A percentile compares a stretch with the other conserved stretches of the same genome.
Evolutionary conservation across 1,140 invertebrate genomes (phyloP).

Genomic region (Hylaeus volcanicus): DNA sequence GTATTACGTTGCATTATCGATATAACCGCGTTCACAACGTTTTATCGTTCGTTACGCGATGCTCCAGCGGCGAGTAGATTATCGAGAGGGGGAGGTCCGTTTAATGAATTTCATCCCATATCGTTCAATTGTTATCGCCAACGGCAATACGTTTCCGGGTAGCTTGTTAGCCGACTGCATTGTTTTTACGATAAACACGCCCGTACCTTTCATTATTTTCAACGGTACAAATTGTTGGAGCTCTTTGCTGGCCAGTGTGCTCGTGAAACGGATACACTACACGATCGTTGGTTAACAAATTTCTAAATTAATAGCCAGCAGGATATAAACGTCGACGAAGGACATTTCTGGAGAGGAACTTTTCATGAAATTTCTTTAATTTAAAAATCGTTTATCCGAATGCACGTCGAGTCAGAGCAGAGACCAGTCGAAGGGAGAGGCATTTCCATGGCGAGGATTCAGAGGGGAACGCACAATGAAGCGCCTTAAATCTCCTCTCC

Average conservation of each 20-base stretch:
- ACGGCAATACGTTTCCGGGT: not conserved
- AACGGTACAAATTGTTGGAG: not conserved
- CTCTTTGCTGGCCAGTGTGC: no score
- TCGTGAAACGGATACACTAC: no score
- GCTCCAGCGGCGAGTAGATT: slow-evolving; percentile 36
- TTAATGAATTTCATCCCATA: slow-evolving; percentile 47
- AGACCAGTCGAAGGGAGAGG: slow-evolving; percentile 2
- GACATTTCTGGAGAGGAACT: no score
- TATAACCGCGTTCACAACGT: slow-evolving; percentile 39
- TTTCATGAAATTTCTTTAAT: no score
- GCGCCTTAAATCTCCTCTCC: slow-evolving; percentile 49
- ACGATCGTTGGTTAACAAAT: no score
- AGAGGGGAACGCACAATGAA: slow-evolving; percentile 24
- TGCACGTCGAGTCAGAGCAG: no score
- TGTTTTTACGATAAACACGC: not conserved
- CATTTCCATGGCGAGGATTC: slow-evolving; percentile 46
- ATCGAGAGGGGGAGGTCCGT: slow-evolving; percentile 28
- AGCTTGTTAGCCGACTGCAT: slow-evolving; percentile 7
- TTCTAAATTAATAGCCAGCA: no score
- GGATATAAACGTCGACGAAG: no score
- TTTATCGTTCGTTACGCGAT: slow-evolving; percentile 54
- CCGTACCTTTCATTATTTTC: slow-evolving; percentile 13
- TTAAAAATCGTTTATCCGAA: no score
- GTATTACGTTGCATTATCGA: slow-evolving; percentile 49
- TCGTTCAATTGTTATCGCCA: slow-evolving; percentile 15